Conservation (phyloP, 2,113 vertebrate genomes). For the Charadrius vociferus region DNA sequence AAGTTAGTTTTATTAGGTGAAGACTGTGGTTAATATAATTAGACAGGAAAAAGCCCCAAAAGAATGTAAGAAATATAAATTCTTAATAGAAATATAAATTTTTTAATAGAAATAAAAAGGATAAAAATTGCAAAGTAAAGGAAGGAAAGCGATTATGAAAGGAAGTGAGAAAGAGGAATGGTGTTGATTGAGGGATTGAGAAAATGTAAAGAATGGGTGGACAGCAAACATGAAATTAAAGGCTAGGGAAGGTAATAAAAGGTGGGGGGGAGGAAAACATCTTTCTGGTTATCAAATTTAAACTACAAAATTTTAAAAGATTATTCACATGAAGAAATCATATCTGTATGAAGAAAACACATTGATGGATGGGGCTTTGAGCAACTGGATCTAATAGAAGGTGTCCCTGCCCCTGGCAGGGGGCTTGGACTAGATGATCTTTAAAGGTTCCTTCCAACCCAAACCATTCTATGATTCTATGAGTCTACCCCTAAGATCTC, state of each 20-base stretch:
- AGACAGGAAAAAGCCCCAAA: neutral
- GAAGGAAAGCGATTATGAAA: neutral
- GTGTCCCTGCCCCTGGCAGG: neutral
- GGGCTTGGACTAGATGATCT: neutral
- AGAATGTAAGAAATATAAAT: neutral
- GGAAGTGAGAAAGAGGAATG: neutral
- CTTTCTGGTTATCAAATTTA: neutral
- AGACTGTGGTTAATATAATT: neutral
- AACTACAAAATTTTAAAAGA: neutral
- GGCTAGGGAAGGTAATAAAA: neutral
- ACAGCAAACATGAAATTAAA: neutral
- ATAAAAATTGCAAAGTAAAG: neutral
- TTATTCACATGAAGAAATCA: neutral
- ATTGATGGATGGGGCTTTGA: neutral
- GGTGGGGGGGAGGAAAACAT: neutral
- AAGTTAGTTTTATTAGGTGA: neutral
- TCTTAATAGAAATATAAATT: neutral
- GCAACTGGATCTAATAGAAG: neutral
- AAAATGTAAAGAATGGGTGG: neutral
- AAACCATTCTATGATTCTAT: neutral
- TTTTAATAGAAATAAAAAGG: neutral
- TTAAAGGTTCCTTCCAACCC: neutral
- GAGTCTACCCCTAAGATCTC: neutral
- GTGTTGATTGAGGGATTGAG: neutral
- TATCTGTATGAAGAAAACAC: neutral